Percentiles rank a stretch among this genome's conserved stretches.
phyloP scores from a whole-genome alignment of 2,888 invertebrate species.

The Ophioninae sp. region DNA sequence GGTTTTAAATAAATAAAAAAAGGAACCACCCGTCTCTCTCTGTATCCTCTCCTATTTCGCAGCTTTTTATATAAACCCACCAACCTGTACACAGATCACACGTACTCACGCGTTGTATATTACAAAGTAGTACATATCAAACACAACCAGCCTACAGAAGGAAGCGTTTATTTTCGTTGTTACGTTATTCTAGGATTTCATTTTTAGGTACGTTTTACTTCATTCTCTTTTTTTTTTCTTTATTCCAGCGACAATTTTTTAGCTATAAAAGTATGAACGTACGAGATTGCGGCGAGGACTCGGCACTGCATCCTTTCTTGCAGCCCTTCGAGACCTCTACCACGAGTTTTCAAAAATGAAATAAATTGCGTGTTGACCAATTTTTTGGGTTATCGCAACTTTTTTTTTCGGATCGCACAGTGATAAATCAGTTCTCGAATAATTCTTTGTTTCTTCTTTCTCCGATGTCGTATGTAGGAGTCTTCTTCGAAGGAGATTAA shows the following conservation, averaged over 20 bases:
- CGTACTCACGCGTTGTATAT: slow-evolving; percentile 47
- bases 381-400: background rate
- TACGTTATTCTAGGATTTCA: slow-evolving; percentile 20
- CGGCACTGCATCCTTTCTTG: slow-evolving; percentile 20
- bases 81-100: slow-evolving; percentile 39
- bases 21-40: slow-evolving; percentile 69
- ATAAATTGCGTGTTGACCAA: slow-evolving; percentile 2
- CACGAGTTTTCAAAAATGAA: background rate
- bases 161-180: slow-evolving; percentile 46
- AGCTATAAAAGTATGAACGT: background rate
- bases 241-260: background rate
- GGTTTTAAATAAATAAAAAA: slow-evolving; percentile 69
- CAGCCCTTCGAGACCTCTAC: slow-evolving; percentile 3
- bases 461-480: slow-evolving; percentile 69
- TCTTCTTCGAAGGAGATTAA: slow-evolving; percentile 73
- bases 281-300: slow-evolving; percentile 21
- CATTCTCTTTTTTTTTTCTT: background rate
- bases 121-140: slow-evolving; percentile 43
- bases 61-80: slow-evolving; percentile 69
- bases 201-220: slow-evolving; percentile 30
- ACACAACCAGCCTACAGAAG: slow-evolving; percentile 50
- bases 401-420: background rate
- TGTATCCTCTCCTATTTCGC: slow-evolving; percentile 65
- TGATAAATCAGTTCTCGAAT: slow-evolving; percentile 16
- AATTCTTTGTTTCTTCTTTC: slow-evolving; percentile 37